phyloP scores from a whole-genome alignment of 2,888 invertebrate genomes.

The Thera britannica region DNA sequence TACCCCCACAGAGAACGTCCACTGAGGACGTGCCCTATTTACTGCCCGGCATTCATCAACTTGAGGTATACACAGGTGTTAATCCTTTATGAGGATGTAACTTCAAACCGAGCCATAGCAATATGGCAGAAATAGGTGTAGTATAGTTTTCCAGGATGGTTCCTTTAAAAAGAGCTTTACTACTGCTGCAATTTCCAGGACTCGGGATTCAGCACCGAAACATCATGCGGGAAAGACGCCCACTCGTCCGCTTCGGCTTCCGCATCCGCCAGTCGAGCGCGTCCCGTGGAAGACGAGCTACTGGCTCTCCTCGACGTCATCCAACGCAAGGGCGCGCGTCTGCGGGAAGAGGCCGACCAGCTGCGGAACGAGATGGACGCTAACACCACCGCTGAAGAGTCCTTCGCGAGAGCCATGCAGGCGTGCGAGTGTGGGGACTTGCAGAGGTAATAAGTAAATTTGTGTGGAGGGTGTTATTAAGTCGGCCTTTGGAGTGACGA shows the following conservation, averaged over 20 bases:
- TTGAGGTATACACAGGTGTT: no score
- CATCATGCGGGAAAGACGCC: constrained; percentile 92
- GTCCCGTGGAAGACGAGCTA: constrained; percentile 90
- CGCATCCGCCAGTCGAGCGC: constrained; percentile 83
- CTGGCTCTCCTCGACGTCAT: constrained; percentile 95
- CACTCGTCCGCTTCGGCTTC: constrained; percentile 87
- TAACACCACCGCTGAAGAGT: constrained; percentile 86
- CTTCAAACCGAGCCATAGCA: no score
- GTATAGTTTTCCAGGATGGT: no score
- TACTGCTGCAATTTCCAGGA: constrained; percentile 74
- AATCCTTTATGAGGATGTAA: no score
- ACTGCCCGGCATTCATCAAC: no score
- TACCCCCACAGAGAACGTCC: no score
- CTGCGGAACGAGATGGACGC: constrained; percentile 82
- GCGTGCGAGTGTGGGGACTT: constrained; percentile 49
- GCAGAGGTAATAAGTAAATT: constrained; percentile 30
- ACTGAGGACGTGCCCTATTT: no score
- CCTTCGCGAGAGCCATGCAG: constrained; percentile 81
- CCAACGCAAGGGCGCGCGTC: constrained; percentile 89
- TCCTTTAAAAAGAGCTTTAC: no score
- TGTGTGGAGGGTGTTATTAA: no score
- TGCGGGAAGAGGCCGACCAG: constrained; percentile 89
- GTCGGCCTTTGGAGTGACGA: no score
- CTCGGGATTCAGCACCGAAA: constrained; percentile 96
- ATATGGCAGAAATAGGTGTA: no score